A percentile compares a stretch with the other conserved stretches of the same genome.
phyloP scores from a whole-genome alignment of 2,113 vertebrate species.

The Elachura formosa region DNA sequence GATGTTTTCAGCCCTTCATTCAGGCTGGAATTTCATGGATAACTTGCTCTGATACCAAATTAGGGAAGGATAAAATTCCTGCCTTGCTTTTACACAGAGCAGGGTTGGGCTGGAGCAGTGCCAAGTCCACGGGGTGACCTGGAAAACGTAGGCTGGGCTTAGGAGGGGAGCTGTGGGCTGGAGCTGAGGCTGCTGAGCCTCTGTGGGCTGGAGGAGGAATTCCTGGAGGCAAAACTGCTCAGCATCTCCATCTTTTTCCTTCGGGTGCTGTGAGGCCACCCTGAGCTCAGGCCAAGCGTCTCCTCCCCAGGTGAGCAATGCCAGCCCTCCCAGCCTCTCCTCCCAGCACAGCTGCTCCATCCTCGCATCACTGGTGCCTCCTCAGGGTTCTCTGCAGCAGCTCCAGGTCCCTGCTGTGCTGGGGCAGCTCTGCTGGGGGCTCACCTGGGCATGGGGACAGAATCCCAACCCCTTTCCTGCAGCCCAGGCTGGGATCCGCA shows the following conservation, averaged over 20 bases:
- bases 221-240: too few relatives aligned
- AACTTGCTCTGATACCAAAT: neutral
- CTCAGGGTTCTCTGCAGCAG: too few relatives aligned
- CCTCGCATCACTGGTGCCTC: too few relatives aligned
- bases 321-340: too few relatives aligned
- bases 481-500: neutral
- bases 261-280: too few relatives aligned
- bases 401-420: too few relatives aligned
- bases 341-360: too few relatives aligned
- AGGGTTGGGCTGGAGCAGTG: neutral
- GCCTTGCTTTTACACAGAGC: rapidly evolving
- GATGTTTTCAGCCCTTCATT: neutral
- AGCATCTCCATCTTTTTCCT: too few relatives aligned
- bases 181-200: neutral
- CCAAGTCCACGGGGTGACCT: rapidly evolving
- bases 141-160: neutral
- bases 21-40: neutral
- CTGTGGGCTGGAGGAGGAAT: neutral
- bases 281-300: too few relatives aligned
- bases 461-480: neutral
- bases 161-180: neutral
- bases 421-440: too few relatives aligned
- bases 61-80: neutral
- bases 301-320: too few relatives aligned
- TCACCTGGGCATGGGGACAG: neutral